Evolutionary conservation across 1,140 invertebrate species (phyloP), one percentile per base, ranked within the genome.

Genomic region (Neodiprion fabricii): DNA sequence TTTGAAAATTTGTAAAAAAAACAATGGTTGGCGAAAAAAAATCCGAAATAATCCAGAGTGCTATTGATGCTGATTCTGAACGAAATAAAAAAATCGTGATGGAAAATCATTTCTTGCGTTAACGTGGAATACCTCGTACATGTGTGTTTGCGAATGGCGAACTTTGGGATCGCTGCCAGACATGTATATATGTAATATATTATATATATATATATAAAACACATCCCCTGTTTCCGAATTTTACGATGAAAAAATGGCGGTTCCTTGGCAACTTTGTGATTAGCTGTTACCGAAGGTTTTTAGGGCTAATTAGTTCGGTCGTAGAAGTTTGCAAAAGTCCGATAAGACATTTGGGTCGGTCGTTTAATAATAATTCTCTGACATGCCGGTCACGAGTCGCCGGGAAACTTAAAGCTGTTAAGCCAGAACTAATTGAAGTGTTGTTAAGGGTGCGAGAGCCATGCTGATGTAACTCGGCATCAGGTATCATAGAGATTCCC

Each of bases 321-420:
- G 28, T 40, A 40, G 28, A 40, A 40, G 28, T 40, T 61, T 61
- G 11, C 53, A 9, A 61, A 61, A 61, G 53, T 61, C 53, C 53
- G 28, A 40, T 14, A 61, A 61, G 53, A 61, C 53, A 61, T 61
- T 61, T 61, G 7, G 53, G 53, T 61, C 8, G 71, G 21, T 21
- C 68, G 74, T 76, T 71, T 72, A 79, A 81, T 80, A 79, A 81
- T 80, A 81, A 81, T 80, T 79, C 77, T 82, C 79, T 69, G 71
- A 77, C 73, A 81, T 83, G 82, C 81, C 72, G 72, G 77, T 82
- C 81, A 83, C 81, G 81, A 83, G 79, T 80, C 79, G 73, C 72
- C 72, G 78, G 28, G 28, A 74, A 83, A 83, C 81, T 83, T 72
- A 76, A 70, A 83, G 79, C 81, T 79, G 80, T 81, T 82, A 83